Evolutionary conservation across 35 echinoderm and acorn worm species (phyloP), one percentile per base, ranked within the genome.

Genomic region (Apostichopus californicus): DNA sequence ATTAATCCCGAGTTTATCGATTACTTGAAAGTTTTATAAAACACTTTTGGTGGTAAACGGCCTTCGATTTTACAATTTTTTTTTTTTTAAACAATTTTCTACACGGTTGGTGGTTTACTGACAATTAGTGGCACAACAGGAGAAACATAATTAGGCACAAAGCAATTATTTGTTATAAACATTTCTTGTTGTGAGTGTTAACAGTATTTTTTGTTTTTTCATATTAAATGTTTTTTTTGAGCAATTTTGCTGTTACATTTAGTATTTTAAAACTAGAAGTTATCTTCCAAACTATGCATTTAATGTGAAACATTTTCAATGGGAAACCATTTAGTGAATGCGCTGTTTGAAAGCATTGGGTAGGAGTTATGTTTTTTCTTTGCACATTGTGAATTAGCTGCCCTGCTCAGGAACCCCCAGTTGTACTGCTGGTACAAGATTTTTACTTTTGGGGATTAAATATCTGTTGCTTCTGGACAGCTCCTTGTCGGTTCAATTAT

Each of bases 101-200:
- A 56, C 55, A 12, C 55, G 80, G 80, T 83, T 83, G 80, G 34
- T 83, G 80, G 80, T 83, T 55, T 13, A 83, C 80, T 83, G 5
- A 83, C 46, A 56, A 68, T 68, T 68, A 68, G 64, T 68, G 9
- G 64, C 64, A 68, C 64, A 68, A 68, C 13, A 68, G 18, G 18
- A 68, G 64, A 14, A 0, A 14, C 64, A 68, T 68, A 14, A 14
- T 68, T 68, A 68, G 64, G 64, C 64, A 68, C 64, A 68, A 68
- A 68, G 64, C 64, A 68, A 68, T 68, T 18, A 68, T 68, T 68
- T 68, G 64, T 68, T 68, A 68, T 68, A 14, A 18, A 68, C 64
- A 68, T 14, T 18, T 46, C 11, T 68, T 11, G 64, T 68, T 68
- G 64, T 68, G 64, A 18, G 11, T 68, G 64, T 68, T 68, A 18